Percentiles rank a stretch among this genome's conserved stretches.
phyloP scores from a whole-genome alignment of 2,113 vertebrate genomes.

The Heterotilapia buettikoferi region DNA sequence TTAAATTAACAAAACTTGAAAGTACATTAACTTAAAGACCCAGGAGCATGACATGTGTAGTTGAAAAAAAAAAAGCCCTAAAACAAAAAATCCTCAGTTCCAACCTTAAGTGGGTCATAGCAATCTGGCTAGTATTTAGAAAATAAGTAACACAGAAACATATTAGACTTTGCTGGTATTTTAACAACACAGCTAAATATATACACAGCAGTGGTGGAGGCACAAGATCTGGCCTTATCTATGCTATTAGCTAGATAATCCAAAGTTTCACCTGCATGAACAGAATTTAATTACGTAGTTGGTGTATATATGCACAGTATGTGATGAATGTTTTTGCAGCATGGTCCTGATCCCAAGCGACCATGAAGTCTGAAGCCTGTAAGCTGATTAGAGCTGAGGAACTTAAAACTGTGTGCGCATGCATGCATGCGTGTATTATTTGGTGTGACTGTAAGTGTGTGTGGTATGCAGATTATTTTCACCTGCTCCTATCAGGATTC shows the following conservation, averaged over 20 bases:
- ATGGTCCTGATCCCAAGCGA: slow-evolving; percentile 26
- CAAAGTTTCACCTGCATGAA: background rate
- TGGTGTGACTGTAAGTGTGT: background rate
- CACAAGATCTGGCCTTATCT: background rate
- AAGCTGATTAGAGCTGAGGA: slow-evolving; percentile 67
- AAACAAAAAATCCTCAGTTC: background rate
- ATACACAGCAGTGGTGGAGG: background rate
- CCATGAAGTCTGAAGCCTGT: slow-evolving; percentile 48
- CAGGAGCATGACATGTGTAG: background rate
- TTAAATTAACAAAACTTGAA: background rate
- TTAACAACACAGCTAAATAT: background rate
- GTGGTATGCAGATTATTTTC: background rate
- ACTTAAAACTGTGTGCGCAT: slow-evolving; percentile 38
- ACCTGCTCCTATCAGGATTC: background rate
- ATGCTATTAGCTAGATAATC: background rate
- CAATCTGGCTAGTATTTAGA: background rate
- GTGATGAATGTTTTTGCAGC: slow-evolving; percentile 40
- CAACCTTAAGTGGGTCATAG: background rate
- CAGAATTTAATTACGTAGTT: background rate
- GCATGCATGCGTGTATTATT: background rate
- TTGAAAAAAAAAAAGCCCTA: background rate
- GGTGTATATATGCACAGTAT: background rate
- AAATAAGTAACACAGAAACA: background rate
- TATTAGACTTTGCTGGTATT: background rate
- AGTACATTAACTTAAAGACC: background rate